Base-by-base conservation (phyloP, 2,113 vertebrate genomes). In the Nicator chloris region DNA sequence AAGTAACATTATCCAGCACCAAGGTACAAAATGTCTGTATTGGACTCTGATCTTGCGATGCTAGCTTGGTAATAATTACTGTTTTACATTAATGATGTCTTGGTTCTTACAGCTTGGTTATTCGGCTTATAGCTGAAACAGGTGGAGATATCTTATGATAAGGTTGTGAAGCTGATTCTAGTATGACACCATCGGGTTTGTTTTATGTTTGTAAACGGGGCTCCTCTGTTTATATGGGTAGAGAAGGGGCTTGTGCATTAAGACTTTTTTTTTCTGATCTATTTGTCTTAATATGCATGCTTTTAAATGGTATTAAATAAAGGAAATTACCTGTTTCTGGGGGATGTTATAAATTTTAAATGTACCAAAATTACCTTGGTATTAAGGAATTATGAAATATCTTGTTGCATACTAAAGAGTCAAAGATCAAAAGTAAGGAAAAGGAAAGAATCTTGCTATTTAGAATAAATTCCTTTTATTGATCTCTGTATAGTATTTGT, bases 1-100 rank as follows among this genome's bases (percentile, higher is more conserved):
- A 78, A 95, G 94, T 97, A 93, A 90, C 94, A 87, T 66, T 94
- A 78, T 64, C 93, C 92, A 82, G 89, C 95, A 84, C 57, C 90
- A 56, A 97, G 96, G 95, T 97, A 95, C 95, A 95, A 91, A 87
- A 88, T 92, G 78, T 89, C 88, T 95, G 63, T 95, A 65, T 92
- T 77, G 96, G 92, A 75, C 93, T 97, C 92, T 93, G 86, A 61
- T 89, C 90, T 77, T 80, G 85, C 35, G 86, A 61, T 90, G 71
- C 77, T 78, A 72, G 75, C 42, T 82, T 79, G 70, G 27, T 85
- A 31, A 40, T 89, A 79, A 83, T 84, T 88, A 50, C 64, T 82
- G n/a, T 78, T 90, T 84, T 95, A 90, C 63, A 4, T 94, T 90
- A 92, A 87, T 54, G 42, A 63, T 92, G 87, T 60, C 57, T 91